Evolutionary conservation across 2,797 vertebrate genomes (phyloP), one percentile per base, ranked within the genome.

Genomic region (Takifugu ocellatus): DNA sequence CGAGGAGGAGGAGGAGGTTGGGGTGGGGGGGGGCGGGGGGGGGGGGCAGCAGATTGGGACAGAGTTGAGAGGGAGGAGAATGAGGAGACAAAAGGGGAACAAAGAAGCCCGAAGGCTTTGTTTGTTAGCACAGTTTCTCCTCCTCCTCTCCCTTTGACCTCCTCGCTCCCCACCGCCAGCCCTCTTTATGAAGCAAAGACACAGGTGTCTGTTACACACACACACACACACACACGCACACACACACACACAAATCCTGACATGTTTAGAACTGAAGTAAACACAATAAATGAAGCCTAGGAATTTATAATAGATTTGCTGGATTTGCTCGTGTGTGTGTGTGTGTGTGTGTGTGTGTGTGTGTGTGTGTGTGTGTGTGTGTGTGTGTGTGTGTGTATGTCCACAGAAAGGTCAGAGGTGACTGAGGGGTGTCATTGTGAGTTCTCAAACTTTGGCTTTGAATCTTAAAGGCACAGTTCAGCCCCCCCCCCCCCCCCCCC

Each of bases 391-490:
- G 51, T 47, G 59, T 59, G 47, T 46, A 63, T 7, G 65, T 45
- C 79, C 81, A 72, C 72, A 74, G 81, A 91, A 91, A 91, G 87
- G 88, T 89, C 83, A 90, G 78, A 86, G 88, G 89, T 89, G 79
- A 88, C 49, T 8, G 61, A 81, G 59, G 78, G 77, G 85, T 78
- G 83, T 88, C 82, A 83, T 73, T 56, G 74, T 87, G 86, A 39
- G 36, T 74, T 65, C 57, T 81, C 79, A 3, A 43, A 15, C 42
- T 43, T 43, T n/a, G 15, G 5, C 16, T 44, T n/a, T 2, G 16
- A 3, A 0, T 14, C n/a, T 44, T 44, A 44, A 44, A 16, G 43
- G 15, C 43, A 2, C 43, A 17, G 36, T 39, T 5, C 11, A 39
- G 11, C 36, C 33, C 27, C 27, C 27, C 7, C 27, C 27, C 21